Evolutionary conservation across 2,113 vertebrate genomes (phyloP).

Genomic region (Hydrolagus affinis): DNA sequence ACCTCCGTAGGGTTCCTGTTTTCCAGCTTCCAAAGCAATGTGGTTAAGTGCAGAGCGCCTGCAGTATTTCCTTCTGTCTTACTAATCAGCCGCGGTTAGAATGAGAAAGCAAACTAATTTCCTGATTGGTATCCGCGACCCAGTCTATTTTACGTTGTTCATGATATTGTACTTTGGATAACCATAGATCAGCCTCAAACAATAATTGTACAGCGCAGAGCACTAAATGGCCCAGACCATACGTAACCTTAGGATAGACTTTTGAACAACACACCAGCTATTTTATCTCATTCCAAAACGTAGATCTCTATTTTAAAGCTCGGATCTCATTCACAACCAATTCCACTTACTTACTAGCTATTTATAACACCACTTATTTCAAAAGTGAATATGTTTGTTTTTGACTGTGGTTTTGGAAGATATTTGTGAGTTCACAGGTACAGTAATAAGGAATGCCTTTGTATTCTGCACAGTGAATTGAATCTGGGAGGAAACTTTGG

Average conservation of each 20-base stretch:
- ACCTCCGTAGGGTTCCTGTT: constrained; percentile 28
- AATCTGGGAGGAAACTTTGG: too few relatives aligned
- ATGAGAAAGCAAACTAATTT: constrained; percentile 17
- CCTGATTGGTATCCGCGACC: constrained; percentile 23
- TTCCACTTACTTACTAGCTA: background rate
- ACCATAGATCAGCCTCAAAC: background rate
- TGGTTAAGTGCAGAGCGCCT: constrained; percentile 30
- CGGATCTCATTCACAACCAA: background rate
- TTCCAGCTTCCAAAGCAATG: constrained; percentile 21
- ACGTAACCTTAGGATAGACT: background rate
- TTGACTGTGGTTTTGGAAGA: too few relatives aligned
- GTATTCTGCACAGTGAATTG: background rate
- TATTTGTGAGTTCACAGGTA: too few relatives aligned
- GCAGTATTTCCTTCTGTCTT: constrained; percentile 34
- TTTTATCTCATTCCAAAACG: too few relatives aligned
- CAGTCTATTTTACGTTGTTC: background rate
- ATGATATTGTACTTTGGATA: background rate
- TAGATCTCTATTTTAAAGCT: background rate
- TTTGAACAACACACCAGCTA: background rate
- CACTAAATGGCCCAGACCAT: background rate
- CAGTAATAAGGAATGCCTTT: background rate
- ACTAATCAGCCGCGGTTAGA: background rate
- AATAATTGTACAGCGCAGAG: background rate
- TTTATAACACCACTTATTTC: background rate
- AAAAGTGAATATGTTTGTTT: too few relatives aligned